phyloP scores from a whole-genome alignment of 1,140 invertebrate species.

The Grapholita molesta region DNA sequence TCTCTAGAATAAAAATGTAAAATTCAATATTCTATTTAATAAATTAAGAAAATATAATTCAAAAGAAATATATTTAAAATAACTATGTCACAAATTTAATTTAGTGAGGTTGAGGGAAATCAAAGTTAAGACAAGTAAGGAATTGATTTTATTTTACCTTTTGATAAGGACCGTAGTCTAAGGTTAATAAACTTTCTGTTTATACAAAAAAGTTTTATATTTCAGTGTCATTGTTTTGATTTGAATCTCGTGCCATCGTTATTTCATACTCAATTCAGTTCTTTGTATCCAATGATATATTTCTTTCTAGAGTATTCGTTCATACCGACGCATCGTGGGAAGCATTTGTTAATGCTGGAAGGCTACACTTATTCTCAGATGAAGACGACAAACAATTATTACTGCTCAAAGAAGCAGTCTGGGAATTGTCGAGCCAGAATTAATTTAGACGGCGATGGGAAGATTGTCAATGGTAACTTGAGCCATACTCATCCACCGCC shows the following conservation, averaged over 20 bases:
- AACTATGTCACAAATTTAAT: too few species aligned
- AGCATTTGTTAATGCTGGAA: conserved; percentile 28
- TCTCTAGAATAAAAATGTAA: too few species aligned
- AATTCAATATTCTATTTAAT: too few species aligned
- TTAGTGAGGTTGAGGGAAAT: too few species aligned
- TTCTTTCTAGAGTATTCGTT: conserved; percentile 5
- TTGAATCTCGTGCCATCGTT: neutral
- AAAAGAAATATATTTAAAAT: too few species aligned
- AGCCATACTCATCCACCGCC: conserved; percentile 35
- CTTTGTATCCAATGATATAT: neutral
- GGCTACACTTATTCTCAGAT: conserved; percentile 35
- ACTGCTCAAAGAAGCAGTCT: conserved; percentile 38
- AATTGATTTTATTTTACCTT: too few species aligned
- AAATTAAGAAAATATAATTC: too few species aligned
- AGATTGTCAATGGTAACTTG: conserved; percentile 23
- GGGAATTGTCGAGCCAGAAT: conserved; percentile 32
- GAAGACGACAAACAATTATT: conserved; percentile 25
- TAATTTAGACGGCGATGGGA: conserved; percentile 26
- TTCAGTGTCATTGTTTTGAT: neutral
- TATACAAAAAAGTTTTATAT: too few species aligned
- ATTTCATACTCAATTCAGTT: too few species aligned
- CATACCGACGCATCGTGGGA: conserved; percentile 32
- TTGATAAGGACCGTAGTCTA: too few species aligned
- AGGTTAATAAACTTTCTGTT: too few species aligned
- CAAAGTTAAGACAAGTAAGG: too few species aligned